phyloP scores from a whole-genome alignment of 2,888 invertebrate species.

The Gortyna flavago region DNA sequence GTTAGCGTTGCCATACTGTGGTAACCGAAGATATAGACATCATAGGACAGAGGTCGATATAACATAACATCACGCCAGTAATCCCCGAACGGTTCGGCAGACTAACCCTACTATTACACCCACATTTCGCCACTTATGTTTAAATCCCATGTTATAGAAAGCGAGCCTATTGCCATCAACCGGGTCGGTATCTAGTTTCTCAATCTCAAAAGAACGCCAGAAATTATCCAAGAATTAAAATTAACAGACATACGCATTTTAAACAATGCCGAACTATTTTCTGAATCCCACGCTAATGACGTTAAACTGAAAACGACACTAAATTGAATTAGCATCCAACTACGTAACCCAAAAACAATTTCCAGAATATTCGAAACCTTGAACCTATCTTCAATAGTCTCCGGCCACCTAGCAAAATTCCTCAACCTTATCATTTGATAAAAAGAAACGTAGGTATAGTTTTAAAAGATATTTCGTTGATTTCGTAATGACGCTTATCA shows the following conservation, averaged over 20 bases:
- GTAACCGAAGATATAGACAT: neutral
- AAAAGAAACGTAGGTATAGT: constrained; percentile 35
- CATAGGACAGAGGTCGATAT: neutral
- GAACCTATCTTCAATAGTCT: constrained; percentile 20
- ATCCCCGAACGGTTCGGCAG: neutral
- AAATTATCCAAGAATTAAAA: neutral
- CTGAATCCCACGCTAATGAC: constrained; percentile 2
- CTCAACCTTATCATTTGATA: constrained; percentile 49
- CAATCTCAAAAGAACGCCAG: neutral
- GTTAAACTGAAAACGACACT: constrained; percentile 26
- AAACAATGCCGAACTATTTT: constrained; percentile 12
- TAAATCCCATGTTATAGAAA: neutral
- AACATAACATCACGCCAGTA: neutral
- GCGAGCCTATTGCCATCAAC: neutral
- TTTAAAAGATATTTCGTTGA: constrained; percentile 17
- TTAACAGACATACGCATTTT: neutral
- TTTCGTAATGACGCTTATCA: constrained; percentile 46
- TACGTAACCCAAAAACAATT: constrained; percentile 18
- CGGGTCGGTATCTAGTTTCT: neutral
- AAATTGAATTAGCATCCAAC: neutral
- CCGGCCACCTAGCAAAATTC: constrained; percentile 44
- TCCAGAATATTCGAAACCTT: constrained; percentile 41
- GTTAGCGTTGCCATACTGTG: neutral
- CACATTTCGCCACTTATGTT: neutral
- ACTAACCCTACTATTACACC: neutral